phyloP scores from a whole-genome alignment of 2,113 vertebrate species.

The Corythoichthys intestinalis region DNA sequence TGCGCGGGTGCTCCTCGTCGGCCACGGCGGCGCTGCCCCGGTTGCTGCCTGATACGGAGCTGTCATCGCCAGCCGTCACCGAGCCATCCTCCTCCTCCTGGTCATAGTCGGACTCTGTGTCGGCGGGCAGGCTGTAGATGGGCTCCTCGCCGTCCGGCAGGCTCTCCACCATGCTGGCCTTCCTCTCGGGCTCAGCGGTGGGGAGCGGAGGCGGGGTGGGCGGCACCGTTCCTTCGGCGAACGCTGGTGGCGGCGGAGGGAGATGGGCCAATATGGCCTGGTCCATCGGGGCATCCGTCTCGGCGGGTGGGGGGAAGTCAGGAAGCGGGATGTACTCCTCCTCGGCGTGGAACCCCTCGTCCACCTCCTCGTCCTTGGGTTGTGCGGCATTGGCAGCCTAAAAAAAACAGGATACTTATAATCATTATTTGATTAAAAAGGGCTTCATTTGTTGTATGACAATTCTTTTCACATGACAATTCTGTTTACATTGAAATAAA shows the following conservation, averaged over 20 bases:
- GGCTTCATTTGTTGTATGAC: too few species aligned
- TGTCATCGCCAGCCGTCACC: conserved; percentile 70
- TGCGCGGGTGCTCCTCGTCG: conserved; percentile 74
- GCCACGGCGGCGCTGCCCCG: conserved; percentile 68
- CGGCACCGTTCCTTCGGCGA: conserved; percentile 67
- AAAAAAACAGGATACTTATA: too few species aligned
- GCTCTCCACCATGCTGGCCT: conserved; percentile 68
- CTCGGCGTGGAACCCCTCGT: conserved; percentile 84
- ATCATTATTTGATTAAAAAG: too few species aligned
- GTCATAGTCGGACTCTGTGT: conserved; percentile 86
- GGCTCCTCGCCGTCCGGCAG: conserved; percentile 76
- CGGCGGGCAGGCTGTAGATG: conserved; percentile 77
- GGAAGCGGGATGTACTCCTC: conserved; percentile 76
- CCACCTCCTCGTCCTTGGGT: conserved; percentile 78
- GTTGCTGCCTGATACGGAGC: conserved; percentile 64
- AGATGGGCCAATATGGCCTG: conserved; percentile 71
- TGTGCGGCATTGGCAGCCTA: conserved; percentile 51
- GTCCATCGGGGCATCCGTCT: conserved; percentile 61
- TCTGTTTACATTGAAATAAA: too few species aligned
- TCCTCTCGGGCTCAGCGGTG: conserved; percentile 50
- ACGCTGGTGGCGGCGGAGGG: conserved; percentile 73
- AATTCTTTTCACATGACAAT: too few species aligned
- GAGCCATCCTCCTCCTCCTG: conserved; percentile 85
- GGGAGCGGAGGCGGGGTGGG: conserved; percentile 34
- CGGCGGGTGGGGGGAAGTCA: conserved; percentile 69